These are phyloP conservation scores for Aphelenchoides besseyi DNA, from an alignment of 1,140 invertebrate genomes.

Conservation along the genomic window DNA sequence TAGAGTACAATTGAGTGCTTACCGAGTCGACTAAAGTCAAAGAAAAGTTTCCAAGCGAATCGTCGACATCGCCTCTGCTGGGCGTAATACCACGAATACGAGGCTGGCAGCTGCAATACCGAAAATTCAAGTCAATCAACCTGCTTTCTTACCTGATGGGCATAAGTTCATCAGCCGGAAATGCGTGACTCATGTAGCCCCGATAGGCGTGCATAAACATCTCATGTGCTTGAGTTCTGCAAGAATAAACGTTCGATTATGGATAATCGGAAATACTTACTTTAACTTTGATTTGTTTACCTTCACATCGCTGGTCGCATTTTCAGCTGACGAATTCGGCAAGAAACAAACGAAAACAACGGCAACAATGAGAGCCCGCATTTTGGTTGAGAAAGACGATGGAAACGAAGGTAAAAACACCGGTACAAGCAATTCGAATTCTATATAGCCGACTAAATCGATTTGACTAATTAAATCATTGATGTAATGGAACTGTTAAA, in stretches of 20 bases:
- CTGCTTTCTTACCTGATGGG: no score
- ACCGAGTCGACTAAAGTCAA: slow-evolving; percentile 88
- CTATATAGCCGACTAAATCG: no score
- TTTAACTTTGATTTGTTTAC: slow-evolving; percentile 27
- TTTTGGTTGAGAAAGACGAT: no score
- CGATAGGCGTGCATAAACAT: slow-evolving; percentile 98
- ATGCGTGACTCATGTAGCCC: slow-evolving; percentile 88
- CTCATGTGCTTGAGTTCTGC: slow-evolving; percentile 78
- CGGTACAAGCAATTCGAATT: no score
- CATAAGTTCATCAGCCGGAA: slow-evolving; percentile 96
- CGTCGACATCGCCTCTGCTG: slow-evolving; percentile 72
- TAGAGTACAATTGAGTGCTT: slow-evolving; percentile 68
- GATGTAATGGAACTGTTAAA: no score
- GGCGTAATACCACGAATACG: slow-evolving; percentile 75
- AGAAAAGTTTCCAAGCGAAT: slow-evolving; percentile 78
- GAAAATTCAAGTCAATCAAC: no score
- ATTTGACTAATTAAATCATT: no score
- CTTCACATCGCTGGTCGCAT: not conserved
- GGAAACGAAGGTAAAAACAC: no score
- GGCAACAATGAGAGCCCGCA: not conserved
- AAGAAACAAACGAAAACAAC: not conserved
- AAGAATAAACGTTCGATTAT: not conserved
- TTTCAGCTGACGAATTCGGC: not conserved
- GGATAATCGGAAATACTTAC: slow-evolving; percentile 17
- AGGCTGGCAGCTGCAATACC: slow-evolving; percentile 89